These are phyloP conservation scores for Gymnorhina tibicen DNA, from an alignment of 2,113 vertebrate species.

Conservation along the genomic window DNA sequence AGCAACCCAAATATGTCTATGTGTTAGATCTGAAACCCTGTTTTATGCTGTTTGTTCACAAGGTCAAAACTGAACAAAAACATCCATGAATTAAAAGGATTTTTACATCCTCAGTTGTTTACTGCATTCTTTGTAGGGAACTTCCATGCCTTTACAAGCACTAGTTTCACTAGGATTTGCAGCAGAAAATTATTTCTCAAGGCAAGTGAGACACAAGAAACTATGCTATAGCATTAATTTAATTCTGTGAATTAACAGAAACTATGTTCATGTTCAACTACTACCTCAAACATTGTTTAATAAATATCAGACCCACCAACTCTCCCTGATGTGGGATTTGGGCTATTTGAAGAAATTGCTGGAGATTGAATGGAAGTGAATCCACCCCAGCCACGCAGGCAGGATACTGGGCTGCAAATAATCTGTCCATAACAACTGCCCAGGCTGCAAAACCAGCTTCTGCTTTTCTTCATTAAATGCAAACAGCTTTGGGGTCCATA, in stretches of 20 bases:
- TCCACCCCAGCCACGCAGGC: background rate
- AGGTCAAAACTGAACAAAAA: background rate
- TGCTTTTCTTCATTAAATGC: background rate
- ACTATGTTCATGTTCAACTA: rapidly evolving
- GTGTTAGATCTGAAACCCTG: background rate
- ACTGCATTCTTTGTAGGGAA: background rate
- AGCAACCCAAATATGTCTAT: background rate
- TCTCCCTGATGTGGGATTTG: background rate
- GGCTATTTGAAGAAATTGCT: background rate
- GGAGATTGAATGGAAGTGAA: background rate
- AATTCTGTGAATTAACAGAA: background rate
- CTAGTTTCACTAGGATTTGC: background rate
- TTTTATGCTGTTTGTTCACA: background rate
- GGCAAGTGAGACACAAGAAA: background rate
- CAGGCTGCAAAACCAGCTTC: background rate
- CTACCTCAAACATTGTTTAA: background rate
- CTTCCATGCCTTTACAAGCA: background rate
- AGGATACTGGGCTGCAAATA: background rate
- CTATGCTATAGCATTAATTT: background rate
- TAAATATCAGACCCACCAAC: background rate
- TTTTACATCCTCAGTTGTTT: background rate
- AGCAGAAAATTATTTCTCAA: background rate
- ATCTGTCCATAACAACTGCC: background rate
- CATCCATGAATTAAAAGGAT: background rate
- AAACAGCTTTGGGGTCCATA: background rate